Base-by-base conservation (phyloP, 1,140 invertebrate genomes). In the Colletes latitarsis region DNA sequence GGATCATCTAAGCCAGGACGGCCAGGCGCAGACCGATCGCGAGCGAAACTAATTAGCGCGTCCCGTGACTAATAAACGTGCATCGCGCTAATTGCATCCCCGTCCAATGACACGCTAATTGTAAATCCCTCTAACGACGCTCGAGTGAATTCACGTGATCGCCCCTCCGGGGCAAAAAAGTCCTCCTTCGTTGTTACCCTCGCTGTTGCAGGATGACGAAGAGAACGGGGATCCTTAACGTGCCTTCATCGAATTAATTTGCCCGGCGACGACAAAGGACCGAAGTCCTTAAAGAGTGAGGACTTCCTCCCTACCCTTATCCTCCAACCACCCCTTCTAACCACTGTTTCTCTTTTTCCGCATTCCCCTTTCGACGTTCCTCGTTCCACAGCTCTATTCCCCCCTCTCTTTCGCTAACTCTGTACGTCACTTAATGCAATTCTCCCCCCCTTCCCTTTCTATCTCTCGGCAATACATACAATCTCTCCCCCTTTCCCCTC, bases 171-270 rank as follows among this genome's bases (percentile, higher is more conserved):
- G 67, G 21, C 70, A 77, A 52, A 58, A 70, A 17, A 60, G 41
- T 71, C 52, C 21, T 43, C 77, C 6, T 39, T 52, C 63, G 73
- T 12, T 41, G 73, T 75, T 67, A 76, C 73, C 73, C 63, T 66
- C 49, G 49, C 19, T 58, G 55, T 68, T 8, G n/a, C 8, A 49
- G 58, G 19, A 62, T 21, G 60, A 68, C 39, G 46, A 30, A 17
- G 67, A 52, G 72, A 66, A 70, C 57, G 53, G 58, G n/a, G 72
- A 75, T 83, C 68, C 60, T 83, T 66, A 79, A 82, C 69, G 76
- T 79, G 69, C 76, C 76, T 67, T 79, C 75, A 82, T 82, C 81
- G 81, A 66, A 87, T 87, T 89, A 87, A 89, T 89, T 89, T 86
- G 79, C 82, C 69, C 77, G 63, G 82, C 78, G 63, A 87, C 82